A percentile compares a stretch with the other conserved stretches of the same genome.
Conservation (phyloP, 2,797 vertebrate species). For the Nannoperca obscura region DNA sequence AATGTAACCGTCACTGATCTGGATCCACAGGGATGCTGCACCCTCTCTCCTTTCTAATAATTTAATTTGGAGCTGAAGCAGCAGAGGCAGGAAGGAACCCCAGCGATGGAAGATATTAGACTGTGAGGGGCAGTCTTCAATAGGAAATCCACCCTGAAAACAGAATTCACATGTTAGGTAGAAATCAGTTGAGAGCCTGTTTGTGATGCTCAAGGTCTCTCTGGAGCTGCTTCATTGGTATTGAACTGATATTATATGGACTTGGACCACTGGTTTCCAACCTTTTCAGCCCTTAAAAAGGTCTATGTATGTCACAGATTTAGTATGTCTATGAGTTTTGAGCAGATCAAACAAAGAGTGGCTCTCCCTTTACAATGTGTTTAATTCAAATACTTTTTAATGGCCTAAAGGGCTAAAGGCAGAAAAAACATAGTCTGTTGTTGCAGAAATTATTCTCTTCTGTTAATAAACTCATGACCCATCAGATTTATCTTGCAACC, state of each 20-base stretch:
- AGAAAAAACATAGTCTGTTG: neutral
- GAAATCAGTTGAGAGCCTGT: neutral
- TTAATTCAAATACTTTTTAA: neutral
- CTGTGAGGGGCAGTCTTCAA: constrained; percentile 17
- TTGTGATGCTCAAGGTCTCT: neutral
- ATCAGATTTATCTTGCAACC: neutral
- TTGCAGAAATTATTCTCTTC: neutral
- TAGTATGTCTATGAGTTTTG: too few species aligned
- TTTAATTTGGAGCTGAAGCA: constrained; percentile 62
- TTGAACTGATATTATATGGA: neutral
- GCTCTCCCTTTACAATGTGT: neutral
- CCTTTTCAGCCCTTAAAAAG: neutral
- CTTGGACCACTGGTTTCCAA: neutral
- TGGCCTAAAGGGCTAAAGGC: neutral
- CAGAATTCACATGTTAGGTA: constrained; percentile 3
- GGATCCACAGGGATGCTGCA: constrained; percentile 34
- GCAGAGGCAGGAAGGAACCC: constrained; percentile 71
- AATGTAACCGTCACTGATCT: too few species aligned
- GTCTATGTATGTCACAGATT: neutral
- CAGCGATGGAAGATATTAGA: constrained; percentile 67
- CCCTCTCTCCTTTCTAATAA: constrained; percentile 36
- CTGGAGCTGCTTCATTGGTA: neutral
- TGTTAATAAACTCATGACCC: neutral
- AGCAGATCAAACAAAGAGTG: neutral
- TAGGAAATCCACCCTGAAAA: constrained; percentile 40